phyloP scores from a whole-genome alignment of 2,797 vertebrate genomes.

The Parotocinclus haroldoi region DNA sequence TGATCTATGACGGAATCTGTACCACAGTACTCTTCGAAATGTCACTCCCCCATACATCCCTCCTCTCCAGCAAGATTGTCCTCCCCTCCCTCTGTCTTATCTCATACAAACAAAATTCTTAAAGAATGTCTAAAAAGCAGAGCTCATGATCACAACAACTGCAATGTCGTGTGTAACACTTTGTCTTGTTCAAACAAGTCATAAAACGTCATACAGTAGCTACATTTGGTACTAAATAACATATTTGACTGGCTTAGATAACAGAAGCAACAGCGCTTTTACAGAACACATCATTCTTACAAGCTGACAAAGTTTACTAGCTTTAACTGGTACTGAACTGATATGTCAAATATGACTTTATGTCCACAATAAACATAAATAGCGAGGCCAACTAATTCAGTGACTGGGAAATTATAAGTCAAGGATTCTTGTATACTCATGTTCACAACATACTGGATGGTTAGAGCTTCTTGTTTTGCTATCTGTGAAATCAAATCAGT shows the following conservation, averaged over 20 bases:
- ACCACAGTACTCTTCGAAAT: not conserved
- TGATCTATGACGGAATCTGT: conserved; percentile 29
- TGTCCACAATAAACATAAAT: too few species aligned
- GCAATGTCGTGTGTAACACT: not conserved
- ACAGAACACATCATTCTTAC: not conserved
- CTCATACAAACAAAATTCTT: not conserved
- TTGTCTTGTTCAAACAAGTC: not conserved
- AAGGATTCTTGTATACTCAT: too few species aligned
- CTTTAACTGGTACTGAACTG: too few species aligned
- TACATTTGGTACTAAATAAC: not conserved
- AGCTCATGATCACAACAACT: not conserved
- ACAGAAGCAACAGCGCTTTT: not conserved
- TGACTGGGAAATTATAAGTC: too few species aligned
- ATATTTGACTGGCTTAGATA: too few species aligned
- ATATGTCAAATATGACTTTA: too few species aligned
- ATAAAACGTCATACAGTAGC: not conserved
- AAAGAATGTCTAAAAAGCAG: not conserved
- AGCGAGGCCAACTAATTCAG: too few species aligned
- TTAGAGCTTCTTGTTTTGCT: not conserved
- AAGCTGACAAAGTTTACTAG: not conserved
- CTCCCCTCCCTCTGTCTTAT: not conserved
- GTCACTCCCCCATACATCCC: not conserved
- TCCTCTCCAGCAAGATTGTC: not conserved
- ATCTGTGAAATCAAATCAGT: not conserved
- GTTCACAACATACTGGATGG: too few species aligned